Percentiles rank a stretch among this genome's conserved stretches.
Evolutionary conservation across 2,797 vertebrate genomes (phyloP).

Genomic region (Stomatorhinus walkeri): DNA sequence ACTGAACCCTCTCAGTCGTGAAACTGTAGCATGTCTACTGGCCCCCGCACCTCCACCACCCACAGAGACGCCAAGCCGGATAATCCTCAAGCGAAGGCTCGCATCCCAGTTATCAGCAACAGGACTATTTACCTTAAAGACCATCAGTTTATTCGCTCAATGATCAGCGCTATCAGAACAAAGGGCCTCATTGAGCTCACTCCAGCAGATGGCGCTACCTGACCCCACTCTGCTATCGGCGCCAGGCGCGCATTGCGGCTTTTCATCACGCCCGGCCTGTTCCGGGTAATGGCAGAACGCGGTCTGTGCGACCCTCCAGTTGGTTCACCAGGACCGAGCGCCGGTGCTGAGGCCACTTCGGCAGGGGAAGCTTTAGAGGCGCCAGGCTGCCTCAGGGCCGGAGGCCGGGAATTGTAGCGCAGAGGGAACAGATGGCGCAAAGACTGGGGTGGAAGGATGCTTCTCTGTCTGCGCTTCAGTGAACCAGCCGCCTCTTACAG

Average conservation of each 20-base stretch:
- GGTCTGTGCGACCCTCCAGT: background rate
- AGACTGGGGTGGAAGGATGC: constrained; percentile 53
- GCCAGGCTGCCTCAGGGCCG: background rate
- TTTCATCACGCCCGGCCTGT: background rate
- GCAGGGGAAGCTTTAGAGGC: background rate
- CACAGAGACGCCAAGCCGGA: background rate
- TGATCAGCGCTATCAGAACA: background rate
- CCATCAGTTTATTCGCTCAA: background rate
- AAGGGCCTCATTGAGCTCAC: background rate
- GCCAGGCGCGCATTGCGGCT: background rate
- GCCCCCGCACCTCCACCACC: background rate
- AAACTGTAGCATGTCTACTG: background rate
- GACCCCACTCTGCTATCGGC: background rate
- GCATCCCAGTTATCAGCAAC: background rate
- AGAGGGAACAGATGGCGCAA: constrained; percentile 58
- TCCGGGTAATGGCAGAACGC: background rate
- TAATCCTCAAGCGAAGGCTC: background rate
- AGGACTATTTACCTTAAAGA: background rate
- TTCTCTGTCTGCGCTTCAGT: constrained; percentile 41
- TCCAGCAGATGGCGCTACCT: background rate
- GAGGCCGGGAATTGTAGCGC: background rate
- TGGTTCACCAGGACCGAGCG: background rate
- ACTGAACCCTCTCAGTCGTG: background rate
- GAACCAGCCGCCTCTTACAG: constrained; percentile 27
- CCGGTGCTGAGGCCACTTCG: background rate